Percentiles rank a stretch among this genome's conserved stretches.
Conservation (phyloP, 1,140 invertebrate species). For the Neodiprion lecontei region DNA sequence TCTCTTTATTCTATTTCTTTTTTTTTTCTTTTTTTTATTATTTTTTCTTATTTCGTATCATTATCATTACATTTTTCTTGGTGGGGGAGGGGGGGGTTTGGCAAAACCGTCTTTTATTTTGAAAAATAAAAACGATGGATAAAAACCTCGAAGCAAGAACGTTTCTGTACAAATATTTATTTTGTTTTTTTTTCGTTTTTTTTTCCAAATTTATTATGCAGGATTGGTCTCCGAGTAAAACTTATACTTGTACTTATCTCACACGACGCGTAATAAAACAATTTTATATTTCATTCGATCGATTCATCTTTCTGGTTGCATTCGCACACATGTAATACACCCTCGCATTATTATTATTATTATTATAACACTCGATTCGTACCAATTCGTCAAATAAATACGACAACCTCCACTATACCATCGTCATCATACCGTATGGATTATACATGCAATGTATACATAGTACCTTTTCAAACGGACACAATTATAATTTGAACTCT, state of each 20-base stretch:
- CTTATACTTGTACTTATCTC: slow-evolving; percentile 1
- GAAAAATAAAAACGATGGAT: background rate
- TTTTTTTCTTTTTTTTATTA: too few species aligned
- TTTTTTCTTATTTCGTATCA: too few species aligned
- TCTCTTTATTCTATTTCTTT: too few species aligned
- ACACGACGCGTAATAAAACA: background rate
- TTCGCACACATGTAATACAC: background rate
- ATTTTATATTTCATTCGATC: background rate
- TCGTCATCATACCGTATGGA: background rate
- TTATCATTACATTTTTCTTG: too few species aligned
- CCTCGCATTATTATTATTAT: background rate
- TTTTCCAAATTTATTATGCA: too few species aligned
- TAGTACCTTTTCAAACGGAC: slow-evolving; percentile 1
- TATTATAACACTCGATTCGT: background rate
- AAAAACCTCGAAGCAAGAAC: slow-evolving; percentile 8
- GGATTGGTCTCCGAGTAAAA: background rate
- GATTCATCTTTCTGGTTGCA: background rate
- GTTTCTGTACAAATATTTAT: slow-evolving; percentile 8
- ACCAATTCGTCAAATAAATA: background rate
- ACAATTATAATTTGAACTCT: background rate
- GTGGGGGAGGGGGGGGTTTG: too few species aligned
- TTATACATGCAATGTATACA: background rate
- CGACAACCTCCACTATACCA: background rate
- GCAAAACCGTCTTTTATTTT: background rate
- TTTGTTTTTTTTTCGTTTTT: background rate